A percentile compares a stretch with the other conserved stretches of the same genome.
These are phyloP conservation scores for Camponotus floridanus DNA, from an alignment of 1,140 invertebrate species.

Conservation along the genomic window DNA sequence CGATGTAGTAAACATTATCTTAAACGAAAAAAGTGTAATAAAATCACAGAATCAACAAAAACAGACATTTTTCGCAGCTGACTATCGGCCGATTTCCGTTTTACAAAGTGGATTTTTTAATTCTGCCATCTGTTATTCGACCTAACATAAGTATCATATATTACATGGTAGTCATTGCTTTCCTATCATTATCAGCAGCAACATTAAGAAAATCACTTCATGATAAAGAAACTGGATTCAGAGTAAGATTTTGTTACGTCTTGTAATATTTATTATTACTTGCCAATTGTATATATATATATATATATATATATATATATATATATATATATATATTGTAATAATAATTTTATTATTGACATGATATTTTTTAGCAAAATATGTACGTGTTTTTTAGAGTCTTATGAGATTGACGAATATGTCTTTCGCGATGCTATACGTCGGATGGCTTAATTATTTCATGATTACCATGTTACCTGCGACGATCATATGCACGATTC, in stretches of 20 bases:
- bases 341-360: neutral
- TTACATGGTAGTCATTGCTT: slow-evolving; percentile 68
- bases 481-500: slow-evolving; percentile 52
- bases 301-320: too few relatives aligned
- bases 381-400: slow-evolving; percentile 51
- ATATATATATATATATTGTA: too few relatives aligned
- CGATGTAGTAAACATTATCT: neutral
- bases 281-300: too few relatives aligned
- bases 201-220: slow-evolving; percentile 65
- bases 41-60: neutral
- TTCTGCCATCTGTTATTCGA: slow-evolving; percentile 58
- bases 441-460: slow-evolving; percentile 72
- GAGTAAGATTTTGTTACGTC: slow-evolving; percentile 45
- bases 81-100: slow-evolving; percentile 63
- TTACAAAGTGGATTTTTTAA: slow-evolving; percentile 62
- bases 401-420: slow-evolving; percentile 69
- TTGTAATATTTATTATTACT: too few relatives aligned
- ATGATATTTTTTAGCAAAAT: neutral
- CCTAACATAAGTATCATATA: slow-evolving; percentile 71
- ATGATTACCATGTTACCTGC: slow-evolving; percentile 66
- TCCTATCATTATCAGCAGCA: slow-evolving; percentile 59
- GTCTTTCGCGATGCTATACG: slow-evolving; percentile 62
- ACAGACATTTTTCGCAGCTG: neutral
- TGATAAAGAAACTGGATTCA: slow-evolving; percentile 72
- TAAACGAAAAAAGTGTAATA: neutral